Percentiles rank a stretch among this genome's conserved stretches.
These are phyloP conservation scores for Eurosta solidaginis DNA, from an alignment of 1,140 invertebrate species.

Conservation along the genomic window DNA sequence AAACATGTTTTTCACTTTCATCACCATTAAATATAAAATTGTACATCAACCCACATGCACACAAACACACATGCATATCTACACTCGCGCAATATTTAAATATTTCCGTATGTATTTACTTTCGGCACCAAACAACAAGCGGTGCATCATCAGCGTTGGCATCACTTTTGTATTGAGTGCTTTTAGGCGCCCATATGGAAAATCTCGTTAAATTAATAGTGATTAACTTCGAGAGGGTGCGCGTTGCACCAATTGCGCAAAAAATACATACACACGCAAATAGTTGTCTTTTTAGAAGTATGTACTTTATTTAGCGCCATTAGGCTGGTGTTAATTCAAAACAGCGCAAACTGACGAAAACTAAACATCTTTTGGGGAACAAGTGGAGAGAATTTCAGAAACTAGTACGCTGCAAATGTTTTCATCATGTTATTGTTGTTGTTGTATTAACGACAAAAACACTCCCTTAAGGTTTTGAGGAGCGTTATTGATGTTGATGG, in stretches of 20 bases:
- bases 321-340: too few species aligned
- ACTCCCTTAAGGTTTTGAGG: too few species aligned
- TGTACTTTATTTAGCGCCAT: too few species aligned
- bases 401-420: too few species aligned
- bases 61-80: not conserved
- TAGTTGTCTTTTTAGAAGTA: not conserved
- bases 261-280: not conserved
- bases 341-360: too few species aligned
- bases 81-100: too few species aligned
- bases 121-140: not conserved
- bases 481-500: too few species aligned
- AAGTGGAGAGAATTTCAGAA: too few species aligned
- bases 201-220: constrained; percentile 16
- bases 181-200: constrained; percentile 13
- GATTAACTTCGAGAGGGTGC: constrained; percentile 8
- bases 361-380: too few species aligned
- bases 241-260: constrained; percentile 2
- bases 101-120: not conserved
- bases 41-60: not conserved
- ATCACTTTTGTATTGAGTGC: not conserved
- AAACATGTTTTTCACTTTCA: not conserved
- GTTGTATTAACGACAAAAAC: too few species aligned
- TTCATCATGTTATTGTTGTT: too few species aligned
- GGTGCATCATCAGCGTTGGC: not conserved
- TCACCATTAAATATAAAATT: not conserved